Evolutionary conservation across 2,113 vertebrate species (phyloP).

Genomic region (Eubucco bourcierii): DNA sequence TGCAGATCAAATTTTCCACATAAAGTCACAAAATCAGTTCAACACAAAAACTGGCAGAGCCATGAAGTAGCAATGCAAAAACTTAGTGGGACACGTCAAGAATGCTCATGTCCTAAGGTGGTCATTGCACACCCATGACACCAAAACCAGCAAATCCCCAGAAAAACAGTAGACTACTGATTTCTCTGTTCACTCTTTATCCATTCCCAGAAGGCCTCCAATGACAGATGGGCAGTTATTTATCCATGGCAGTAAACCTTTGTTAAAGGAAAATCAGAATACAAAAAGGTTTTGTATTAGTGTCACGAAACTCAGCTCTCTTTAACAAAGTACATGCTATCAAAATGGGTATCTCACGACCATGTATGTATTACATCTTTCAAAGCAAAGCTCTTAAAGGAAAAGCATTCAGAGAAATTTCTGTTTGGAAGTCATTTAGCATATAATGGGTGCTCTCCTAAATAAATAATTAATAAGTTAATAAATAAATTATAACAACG

Average conservation of each 20-base stretch:
- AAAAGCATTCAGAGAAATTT: slow-evolving; percentile 47
- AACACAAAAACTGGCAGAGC: not conserved
- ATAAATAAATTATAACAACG: slow-evolving; percentile 52
- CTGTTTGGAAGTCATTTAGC: slow-evolving; percentile 45
- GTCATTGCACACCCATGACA: not conserved
- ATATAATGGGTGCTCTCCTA: slow-evolving; percentile 57
- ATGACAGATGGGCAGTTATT: slow-evolving; percentile 64
- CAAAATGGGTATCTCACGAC: not conserved
- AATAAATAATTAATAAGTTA: slow-evolving; percentile 53
- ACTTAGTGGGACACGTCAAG: not conserved
- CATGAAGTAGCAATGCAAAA: not conserved
- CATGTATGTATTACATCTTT: not conserved
- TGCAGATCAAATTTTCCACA: not conserved
- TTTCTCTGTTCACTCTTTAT: slow-evolving; percentile 17
- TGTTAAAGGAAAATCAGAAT: slow-evolving; percentile 50
- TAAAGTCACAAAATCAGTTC: not conserved
- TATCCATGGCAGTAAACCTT: slow-evolving; percentile 38
- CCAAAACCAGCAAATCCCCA: slow-evolving; percentile 24
- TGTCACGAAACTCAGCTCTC: not conserved
- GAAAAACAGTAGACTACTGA: slow-evolving; percentile 8
- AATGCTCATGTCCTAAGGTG: not conserved
- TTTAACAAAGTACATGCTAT: not conserved
- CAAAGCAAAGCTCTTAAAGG: slow-evolving; percentile 7
- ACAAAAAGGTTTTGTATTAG: slow-evolving; percentile 37
- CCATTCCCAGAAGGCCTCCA: slow-evolving; percentile 20